phyloP scores from a whole-genome alignment of 2,113 vertebrate species.

The Sylvilagus bachmani region DNA sequence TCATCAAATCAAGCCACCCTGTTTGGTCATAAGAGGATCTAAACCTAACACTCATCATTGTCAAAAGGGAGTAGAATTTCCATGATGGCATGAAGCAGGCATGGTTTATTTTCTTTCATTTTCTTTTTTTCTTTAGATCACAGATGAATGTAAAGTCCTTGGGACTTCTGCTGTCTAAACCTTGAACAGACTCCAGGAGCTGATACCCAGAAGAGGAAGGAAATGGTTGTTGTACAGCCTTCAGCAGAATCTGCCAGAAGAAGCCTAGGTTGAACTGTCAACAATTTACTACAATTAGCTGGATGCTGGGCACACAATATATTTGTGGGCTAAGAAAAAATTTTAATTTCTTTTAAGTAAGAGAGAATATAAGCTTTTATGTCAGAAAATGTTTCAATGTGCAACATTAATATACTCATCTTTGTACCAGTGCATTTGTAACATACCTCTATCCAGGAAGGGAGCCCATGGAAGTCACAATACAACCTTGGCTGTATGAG shows the following conservation, averaged over 20 bases:
- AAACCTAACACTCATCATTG: not conserved
- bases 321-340: not conserved
- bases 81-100: not conserved
- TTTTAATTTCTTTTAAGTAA: not conserved
- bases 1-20: not conserved
- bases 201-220: not conserved
- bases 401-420: not conserved
- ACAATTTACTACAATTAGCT: not conserved
- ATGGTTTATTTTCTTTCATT: too few relatives aligned
- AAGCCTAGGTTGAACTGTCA: not conserved
- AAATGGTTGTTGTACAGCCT: not conserved
- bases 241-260: not conserved
- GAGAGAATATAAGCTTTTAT: not conserved
- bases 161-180: not conserved
- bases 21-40: not conserved
- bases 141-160: fast-evolving
- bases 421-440: not conserved
- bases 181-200: not conserved
- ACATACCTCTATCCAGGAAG: not conserved
- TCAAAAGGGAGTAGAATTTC: not conserved
- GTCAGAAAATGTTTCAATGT: not conserved
- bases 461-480: not conserved
- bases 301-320: not conserved
- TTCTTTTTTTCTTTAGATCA: not conserved
- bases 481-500: not conserved